These are phyloP conservation scores for Tachuris rubrigastra DNA, from an alignment of 2,113 vertebrate genomes.

Conservation along the genomic window DNA sequence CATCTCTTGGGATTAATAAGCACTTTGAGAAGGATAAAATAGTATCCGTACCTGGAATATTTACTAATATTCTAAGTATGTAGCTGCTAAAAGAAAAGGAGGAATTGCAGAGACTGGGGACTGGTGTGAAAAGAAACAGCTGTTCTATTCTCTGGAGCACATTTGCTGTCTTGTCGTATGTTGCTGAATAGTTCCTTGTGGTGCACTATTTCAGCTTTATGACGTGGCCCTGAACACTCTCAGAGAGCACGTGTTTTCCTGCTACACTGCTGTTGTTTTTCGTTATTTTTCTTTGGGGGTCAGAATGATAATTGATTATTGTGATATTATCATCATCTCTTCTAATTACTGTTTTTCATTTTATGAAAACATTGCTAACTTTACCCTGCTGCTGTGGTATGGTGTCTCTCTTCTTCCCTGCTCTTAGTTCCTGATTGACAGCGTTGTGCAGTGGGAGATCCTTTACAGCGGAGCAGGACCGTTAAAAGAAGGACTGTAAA, in stretches of 20 bases:
- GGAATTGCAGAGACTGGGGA: neutral
- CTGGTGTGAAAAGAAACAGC: neutral
- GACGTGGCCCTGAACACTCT: neutral
- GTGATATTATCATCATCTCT: neutral
- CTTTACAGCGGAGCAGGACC: neutral
- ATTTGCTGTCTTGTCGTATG: neutral
- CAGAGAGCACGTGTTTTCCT: neutral
- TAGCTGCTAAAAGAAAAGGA: neutral
- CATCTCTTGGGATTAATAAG: neutral
- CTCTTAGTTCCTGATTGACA: neutral
- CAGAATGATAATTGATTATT: neutral
- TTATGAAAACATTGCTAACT: neutral
- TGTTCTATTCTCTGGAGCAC: neutral
- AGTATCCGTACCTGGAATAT: neutral
- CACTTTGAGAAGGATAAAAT: neutral
- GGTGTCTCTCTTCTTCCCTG: neutral
- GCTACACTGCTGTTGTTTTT: neutral
- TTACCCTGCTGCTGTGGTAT: neutral
- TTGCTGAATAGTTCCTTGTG: neutral
- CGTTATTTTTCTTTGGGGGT: neutral
- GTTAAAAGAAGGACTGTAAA: neutral
- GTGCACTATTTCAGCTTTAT: conserved; percentile 11
- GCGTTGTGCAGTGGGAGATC: neutral
- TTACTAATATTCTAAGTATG: neutral
- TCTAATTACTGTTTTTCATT: neutral